Percentiles rank a stretch among this genome's conserved stretches.
These are phyloP conservation scores for Zalophus californianus DNA, from an alignment of 2,797 vertebrate species.

Conservation along the genomic window DNA sequence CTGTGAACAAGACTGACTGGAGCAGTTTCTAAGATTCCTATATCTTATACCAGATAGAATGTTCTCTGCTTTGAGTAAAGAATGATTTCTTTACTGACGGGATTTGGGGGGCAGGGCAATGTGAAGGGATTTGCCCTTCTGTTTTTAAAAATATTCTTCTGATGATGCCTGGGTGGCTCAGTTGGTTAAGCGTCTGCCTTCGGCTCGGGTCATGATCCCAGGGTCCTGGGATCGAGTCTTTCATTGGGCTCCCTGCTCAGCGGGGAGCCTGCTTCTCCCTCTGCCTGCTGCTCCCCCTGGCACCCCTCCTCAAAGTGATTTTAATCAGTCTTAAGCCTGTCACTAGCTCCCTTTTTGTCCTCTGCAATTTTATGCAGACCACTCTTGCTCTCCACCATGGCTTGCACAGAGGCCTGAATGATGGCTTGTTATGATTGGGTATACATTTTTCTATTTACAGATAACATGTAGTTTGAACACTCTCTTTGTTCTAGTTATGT, in stretches of 20 bases:
- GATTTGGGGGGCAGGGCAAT: not conserved
- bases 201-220: not conserved
- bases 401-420: not conserved
- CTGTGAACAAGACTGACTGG: not conserved
- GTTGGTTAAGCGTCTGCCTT: not conserved
- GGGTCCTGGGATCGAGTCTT: not conserved
- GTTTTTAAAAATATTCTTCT: slow-evolving; percentile 19
- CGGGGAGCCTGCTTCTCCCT: not conserved
- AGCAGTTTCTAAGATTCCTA: not conserved
- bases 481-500: not conserved
- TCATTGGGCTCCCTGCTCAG: not conserved
- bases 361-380: not conserved
- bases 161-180: not conserved
- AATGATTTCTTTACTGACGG: not conserved
- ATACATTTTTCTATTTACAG: slow-evolving; percentile 20
- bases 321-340: not conserved
- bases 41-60: not conserved
- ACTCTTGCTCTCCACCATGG: not conserved
- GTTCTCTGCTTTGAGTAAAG: not conserved
- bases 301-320: not conserved
- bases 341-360: not conserved
- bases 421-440: not conserved
- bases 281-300: not conserved
- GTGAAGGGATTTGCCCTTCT: not conserved
- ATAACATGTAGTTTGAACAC: not conserved